A percentile compares a stretch with the other conserved stretches of the same genome.
Evolutionary conservation across 2,888 invertebrate species (phyloP).

Genomic region (Myathropa florea): DNA sequence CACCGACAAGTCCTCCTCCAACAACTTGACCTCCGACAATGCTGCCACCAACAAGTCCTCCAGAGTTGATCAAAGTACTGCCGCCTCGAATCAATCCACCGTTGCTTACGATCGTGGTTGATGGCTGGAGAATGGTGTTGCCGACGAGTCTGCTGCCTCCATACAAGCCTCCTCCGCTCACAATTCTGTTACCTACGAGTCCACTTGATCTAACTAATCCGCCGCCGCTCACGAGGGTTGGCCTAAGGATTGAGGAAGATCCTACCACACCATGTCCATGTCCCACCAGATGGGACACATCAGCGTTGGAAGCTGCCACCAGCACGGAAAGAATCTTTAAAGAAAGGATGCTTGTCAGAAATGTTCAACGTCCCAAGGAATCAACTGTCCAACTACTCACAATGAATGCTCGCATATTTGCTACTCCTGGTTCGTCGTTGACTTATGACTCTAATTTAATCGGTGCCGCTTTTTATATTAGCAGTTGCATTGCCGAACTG

Average conservation of each 20-base stretch:
- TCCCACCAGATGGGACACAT: background rate
- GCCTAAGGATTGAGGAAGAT: slow-evolving; percentile 8
- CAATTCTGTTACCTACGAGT: no score
- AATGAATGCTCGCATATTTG: slow-evolving; percentile 42
- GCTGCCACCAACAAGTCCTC: background rate
- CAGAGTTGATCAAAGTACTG: background rate
- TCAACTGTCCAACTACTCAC: slow-evolving; percentile 13
- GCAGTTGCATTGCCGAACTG: slow-evolving; percentile 3
- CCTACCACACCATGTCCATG: background rate
- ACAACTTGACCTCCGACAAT: background rate
- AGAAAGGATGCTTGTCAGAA: slow-evolving; percentile 23
- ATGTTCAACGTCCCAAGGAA: background rate
- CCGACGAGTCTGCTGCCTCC: no score
- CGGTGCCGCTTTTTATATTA: slow-evolving; percentile 2
- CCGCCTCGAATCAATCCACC: background rate
- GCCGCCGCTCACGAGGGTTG: slow-evolving; percentile 24
- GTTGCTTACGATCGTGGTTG: no score
- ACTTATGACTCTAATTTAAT: background rate
- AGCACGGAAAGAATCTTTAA: slow-evolving; percentile 20
- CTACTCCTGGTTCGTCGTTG: slow-evolving; percentile 22
- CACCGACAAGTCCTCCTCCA: background rate
- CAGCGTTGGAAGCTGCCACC: background rate
- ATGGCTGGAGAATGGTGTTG: no score
- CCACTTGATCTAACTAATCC: slow-evolving; percentile 12
- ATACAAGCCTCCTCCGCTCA: no score